Conservation (phyloP, 92 coral and sea anemone genomes). For the Heteractis magnifica region DNA sequence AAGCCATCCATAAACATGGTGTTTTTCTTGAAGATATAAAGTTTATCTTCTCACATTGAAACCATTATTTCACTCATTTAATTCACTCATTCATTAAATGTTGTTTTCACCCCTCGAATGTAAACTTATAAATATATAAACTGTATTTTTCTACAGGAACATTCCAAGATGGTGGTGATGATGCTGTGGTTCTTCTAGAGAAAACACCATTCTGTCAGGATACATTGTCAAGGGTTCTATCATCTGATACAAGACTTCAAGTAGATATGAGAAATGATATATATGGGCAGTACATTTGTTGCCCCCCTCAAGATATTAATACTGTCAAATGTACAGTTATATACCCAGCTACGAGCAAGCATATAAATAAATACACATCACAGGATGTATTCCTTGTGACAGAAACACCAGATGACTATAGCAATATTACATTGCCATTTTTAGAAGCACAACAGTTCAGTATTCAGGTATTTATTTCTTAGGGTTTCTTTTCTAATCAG, state of each 20-base stretch:
- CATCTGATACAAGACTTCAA: conserved; percentile 61
- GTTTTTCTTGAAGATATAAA: too few species aligned
- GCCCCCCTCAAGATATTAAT: conserved; percentile 66
- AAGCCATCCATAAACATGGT: too few species aligned
- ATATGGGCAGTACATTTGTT: conserved; percentile 80
- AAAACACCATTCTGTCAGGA: conserved; percentile 87
- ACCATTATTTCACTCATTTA: too few species aligned
- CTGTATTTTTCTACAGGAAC: conserved; percentile 42
- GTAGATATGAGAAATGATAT: conserved; percentile 85
- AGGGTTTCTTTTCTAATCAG: too few species aligned
- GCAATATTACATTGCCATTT: conserved; percentile 69
- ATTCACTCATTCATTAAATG: too few species aligned
- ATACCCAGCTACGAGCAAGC: conserved; percentile 87
- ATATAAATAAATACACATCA: conserved; percentile 78
- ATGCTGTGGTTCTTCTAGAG: conserved; percentile 92
- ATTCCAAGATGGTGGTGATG: conserved; percentile 58
- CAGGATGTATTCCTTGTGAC: conserved; percentile 61
- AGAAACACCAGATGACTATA: conserved; percentile 81
- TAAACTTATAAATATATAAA: too few species aligned
- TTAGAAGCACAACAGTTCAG: conserved; percentile 71
- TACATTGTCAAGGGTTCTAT: conserved; percentile 62
- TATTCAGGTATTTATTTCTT: conserved; percentile 63
- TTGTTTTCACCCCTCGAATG: too few species aligned
- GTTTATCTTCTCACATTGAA: too few species aligned
- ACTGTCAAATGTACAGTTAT: conserved; percentile 81